Evolutionary conservation across 2,888 invertebrate species (phyloP), one percentile per base, ranked within the genome.

Genomic region (Amaurobius ferox): DNA sequence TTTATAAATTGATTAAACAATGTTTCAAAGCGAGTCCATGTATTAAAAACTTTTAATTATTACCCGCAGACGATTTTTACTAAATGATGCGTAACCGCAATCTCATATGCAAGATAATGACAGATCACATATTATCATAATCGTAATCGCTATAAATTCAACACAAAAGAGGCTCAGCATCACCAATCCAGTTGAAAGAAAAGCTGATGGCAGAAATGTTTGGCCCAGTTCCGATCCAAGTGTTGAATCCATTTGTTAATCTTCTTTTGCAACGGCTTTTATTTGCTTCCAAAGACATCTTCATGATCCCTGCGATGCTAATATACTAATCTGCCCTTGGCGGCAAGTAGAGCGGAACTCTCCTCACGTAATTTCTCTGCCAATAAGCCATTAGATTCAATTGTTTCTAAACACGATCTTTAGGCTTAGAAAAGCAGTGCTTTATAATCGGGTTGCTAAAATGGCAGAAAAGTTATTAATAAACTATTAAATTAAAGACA

Each of bases 281-380:
- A 23, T 55, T 55, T 23, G 55, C 23, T 55, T 55, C 19, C 55
- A 2, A 55, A 19, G 23, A 55, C 35, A 35, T 19, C 23, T 55
- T 23, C 11, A 16, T 55, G 5, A 23, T 19, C 23, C 55, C 23
- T 19, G 55, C 55, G 23, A 55, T 55, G 55, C 55, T 55, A 55
- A 55, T 55, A 55, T 55, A 23, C 19, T 55, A 6, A 55, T 55
- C 55, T 55, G 55, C 23, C 55, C 55, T 55, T 23, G 19, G 55
- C 19, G 23, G 13, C 23, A 55, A 55, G 16, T 23, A 55, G 55
- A 55, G 23, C 55, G 55, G 55, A 55, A 55, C 19, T 6, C 16
- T 1, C 2, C 19, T 23, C 23, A 23, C 55, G 19, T 55, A 55
- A 55, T 55, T 55, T 55, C 11, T 23, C 19, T 23, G 2, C 11